Evolutionary conservation across 2,797 vertebrate genomes (phyloP), one percentile per base, ranked within the genome.

Genomic region (Heterohyrax brucei): DNA sequence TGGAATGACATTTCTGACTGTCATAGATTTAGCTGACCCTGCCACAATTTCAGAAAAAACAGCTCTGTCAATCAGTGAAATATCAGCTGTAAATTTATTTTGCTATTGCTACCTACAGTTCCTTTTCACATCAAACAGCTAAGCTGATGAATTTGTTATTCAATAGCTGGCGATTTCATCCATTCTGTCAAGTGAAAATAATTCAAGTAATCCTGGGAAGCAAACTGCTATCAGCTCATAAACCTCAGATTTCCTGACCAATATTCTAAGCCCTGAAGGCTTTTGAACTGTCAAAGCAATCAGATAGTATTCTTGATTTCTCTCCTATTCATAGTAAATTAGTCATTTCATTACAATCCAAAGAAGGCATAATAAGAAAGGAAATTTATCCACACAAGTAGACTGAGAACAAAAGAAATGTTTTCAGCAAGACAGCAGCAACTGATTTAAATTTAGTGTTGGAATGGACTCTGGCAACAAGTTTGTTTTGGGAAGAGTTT

Each of bases 21-120:
- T 85, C 70, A 81, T 44, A 77, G 61, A 89, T 87, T 91, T 80
- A 97, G 96, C 53, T 39, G 77, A 87, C 85, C 62, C 62, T 93
- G 64, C n/a, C 24, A 79, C 81, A 94, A 10, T 78, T 50, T 87
- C 19, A 28, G 59, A 33, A 95, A 92, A 92, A 95, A 93, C 48
- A 50, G 10, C 50, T 94, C 83, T 97, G 95, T 92, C 86, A 94
- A n/a, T 95, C 66, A 96, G 44, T 22, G 18, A 87, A 84, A 70
- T 59, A 77, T 77, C n/a, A 89, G 24, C n/a, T 89, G 93, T 95
- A 95, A 95, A 87, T 81, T 84, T 96, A 91, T 96, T 95, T 96
- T 94, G 48, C 13, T 70, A 88, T 85, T 87, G 19, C 72, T 97
- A 75, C 14, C 77, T 77, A 89, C 87, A 78, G 80, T 26, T 94